A percentile compares a stretch with the other conserved stretches of the same genome.
phyloP scores from a whole-genome alignment of 2,797 vertebrate genomes.

The Sphenopsis melanotis region DNA sequence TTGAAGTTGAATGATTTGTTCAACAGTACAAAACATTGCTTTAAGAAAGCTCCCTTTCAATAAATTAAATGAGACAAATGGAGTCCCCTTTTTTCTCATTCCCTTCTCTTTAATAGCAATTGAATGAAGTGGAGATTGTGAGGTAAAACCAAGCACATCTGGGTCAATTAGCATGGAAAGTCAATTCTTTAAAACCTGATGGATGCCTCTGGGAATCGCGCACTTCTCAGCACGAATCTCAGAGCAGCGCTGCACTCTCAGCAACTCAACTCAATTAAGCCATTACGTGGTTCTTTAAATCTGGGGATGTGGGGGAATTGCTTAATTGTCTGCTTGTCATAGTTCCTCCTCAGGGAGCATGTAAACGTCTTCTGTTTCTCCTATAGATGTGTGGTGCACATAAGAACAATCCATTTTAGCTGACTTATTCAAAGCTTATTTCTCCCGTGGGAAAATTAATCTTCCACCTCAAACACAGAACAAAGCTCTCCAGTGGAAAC shows the following conservation, averaged over 20 bases:
- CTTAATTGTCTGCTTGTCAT: constrained; percentile 66
- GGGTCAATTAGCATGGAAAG: constrained; percentile 67
- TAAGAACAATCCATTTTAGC: constrained; percentile 46
- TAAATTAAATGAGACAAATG: constrained; percentile 1
- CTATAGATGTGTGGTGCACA: constrained; percentile 27
- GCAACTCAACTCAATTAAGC: constrained; percentile 65
- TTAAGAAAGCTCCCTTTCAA: constrained; percentile 29
- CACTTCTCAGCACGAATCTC: constrained; percentile 60
- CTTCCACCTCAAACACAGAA: constrained; percentile 32
- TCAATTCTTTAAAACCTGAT: constrained; percentile 62
- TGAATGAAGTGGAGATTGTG: constrained; percentile 49
- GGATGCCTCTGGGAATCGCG: constrained; percentile 54
- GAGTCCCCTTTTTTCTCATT: not conserved
- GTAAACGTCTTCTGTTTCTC: constrained; percentile 56
- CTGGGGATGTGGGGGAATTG: constrained; percentile 26
- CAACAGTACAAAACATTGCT: not conserved
- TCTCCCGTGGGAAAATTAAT: constrained; percentile 68
- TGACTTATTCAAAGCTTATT: constrained; percentile 59
- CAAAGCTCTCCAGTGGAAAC: constrained; percentile 28
- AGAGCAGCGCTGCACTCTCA: constrained; percentile 19
- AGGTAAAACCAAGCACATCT: constrained; percentile 61
- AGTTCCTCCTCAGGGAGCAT: constrained; percentile 62
- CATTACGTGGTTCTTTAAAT: constrained; percentile 63
- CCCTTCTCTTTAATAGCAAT: constrained; percentile 14
- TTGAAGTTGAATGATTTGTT: constrained; percentile 19